Evolutionary conservation across 2,113 vertebrate species (phyloP).

Genomic region (Caloenas nicobarica): DNA sequence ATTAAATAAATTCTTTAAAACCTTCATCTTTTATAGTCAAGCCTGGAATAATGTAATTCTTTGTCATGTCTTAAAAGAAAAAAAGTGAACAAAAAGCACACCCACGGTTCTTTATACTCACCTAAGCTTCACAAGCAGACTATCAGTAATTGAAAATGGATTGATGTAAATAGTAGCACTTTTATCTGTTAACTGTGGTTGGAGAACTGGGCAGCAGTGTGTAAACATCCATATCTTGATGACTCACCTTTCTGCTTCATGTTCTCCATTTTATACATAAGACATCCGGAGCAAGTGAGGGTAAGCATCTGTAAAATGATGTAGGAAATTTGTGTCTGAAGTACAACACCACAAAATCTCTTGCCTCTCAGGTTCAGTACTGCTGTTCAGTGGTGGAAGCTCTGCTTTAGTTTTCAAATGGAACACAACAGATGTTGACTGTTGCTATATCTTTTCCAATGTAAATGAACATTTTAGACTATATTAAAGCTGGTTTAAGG

Average conservation of each 20-base stretch:
- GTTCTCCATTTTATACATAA: background rate
- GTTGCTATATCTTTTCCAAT: background rate
- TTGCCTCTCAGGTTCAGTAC: background rate
- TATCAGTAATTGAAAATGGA: background rate
- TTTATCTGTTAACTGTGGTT: background rate
- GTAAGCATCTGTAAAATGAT: background rate
- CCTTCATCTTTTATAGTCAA: background rate
- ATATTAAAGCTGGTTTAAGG: background rate
- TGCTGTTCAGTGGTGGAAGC: background rate
- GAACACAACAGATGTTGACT: background rate
- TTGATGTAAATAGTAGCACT: background rate
- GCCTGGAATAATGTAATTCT: background rate
- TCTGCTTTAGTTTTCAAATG: background rate
- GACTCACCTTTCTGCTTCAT: background rate
- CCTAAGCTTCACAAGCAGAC: background rate
- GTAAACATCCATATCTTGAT: background rate
- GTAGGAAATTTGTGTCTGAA: background rate
- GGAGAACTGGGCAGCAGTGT: background rate
- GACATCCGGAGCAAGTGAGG: background rate
- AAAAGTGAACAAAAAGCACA: background rate
- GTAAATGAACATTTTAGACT: background rate
- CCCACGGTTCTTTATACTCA: background rate
- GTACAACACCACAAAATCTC: background rate
- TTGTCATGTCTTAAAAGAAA: slow-evolving; percentile 1
- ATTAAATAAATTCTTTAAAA: background rate